Evolutionary conservation across 2,888 invertebrate species (phyloP), one percentile per base, ranked within the genome.

Genomic region (Alloscopus bannaensis): DNA sequence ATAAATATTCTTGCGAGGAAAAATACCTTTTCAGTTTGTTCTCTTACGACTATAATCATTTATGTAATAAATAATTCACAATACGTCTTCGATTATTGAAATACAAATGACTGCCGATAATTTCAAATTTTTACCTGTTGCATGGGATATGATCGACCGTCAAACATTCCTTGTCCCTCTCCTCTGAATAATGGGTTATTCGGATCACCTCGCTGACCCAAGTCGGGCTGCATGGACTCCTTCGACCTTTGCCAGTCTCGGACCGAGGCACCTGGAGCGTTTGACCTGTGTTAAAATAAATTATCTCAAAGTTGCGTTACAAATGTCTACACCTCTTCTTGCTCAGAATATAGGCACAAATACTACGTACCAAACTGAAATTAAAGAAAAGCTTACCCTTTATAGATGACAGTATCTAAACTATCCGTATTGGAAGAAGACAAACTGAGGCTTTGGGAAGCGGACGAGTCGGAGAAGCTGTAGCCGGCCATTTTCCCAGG

Each of bases 321-420:
- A n/a, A n/a, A n/a, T n/a, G n/a, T n/a, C n/a, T n/a, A n/a, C n/a
- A n/a, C n/a, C n/a, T n/a, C n/a, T n/a, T n/a, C n/a, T n/a, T n/a
- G n/a, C n/a, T n/a, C n/a, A n/a, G n/a, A n/a, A n/a, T n/a, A n/a
- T n/a, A 36, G 13, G 13, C 13, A 36, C 6, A 36, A 36, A 36
- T 36, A 36, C 13, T 40, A 2, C 42, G 3, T 4, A 6, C 11
- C n/a, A 36, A 40, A 8, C 16, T 13, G 42, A n/a, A 18, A 64
- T 24, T 47, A 20, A 8, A 24, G 29, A 69, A 47, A 36, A 24
- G 52, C 16, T 26, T 57, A 85, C 85, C 84, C 84, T 82, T 84
- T 84, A 70, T 84, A 85, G 65, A 85, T 85, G 72, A 85, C 84
- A 59, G 85, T 85, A 73, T 85, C 85, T 40, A 85, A 65, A 55